Base-by-base conservation (phyloP, 2,113 vertebrate species). In the Semnornis frantzii region DNA sequence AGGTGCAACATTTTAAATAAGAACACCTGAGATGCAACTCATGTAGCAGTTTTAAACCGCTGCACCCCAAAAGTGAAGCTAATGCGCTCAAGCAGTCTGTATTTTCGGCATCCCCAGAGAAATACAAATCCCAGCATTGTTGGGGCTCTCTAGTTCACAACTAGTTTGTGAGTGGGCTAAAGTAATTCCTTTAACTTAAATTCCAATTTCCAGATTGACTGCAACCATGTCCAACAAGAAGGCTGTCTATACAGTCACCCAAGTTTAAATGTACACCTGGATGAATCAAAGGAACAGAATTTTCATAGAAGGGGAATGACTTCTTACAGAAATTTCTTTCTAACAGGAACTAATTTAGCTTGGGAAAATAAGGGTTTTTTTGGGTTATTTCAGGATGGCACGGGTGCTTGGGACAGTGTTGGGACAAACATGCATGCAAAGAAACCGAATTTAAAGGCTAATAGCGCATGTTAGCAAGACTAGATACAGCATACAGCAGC, bases 111-210 rank as follows among this genome's bases (percentile, higher is more conserved):
- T 15, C 62, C 59, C 31, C 10, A 3, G 62, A 44, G 62, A 42
- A 80, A 59, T 1, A 57, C n/a, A 59, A 46, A 80, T 25, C 7
- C 37, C 3, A 1, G 65, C 31, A 42, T 4, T 1, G 72, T 20
- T 50, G 3, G 6, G 18, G 23, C 34, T 14, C 15, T 52, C 1
- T 18, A 57, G 30, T 4, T 76, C 71, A 25, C 75, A 73, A 17
- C 3, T 0, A 46, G 18, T 14, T 20, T 16, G 18, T 16, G 50
- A 72, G 39, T 4, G 5, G 2, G 3, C 50, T 13, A 12, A 7
- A 87, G 27, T 34, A 80, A 55, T 27, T 8, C 16, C 48, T 71
- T 21, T 7, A 37, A 42, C 25, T 44, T 21, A 52, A 62, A 70
- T 30, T 25, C 46, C 44, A 4, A 73, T n/a, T 34, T 72, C 70